Evolutionary conservation across 2,113 vertebrate species (phyloP).

Genomic region (Xiphophorus couchianus): DNA sequence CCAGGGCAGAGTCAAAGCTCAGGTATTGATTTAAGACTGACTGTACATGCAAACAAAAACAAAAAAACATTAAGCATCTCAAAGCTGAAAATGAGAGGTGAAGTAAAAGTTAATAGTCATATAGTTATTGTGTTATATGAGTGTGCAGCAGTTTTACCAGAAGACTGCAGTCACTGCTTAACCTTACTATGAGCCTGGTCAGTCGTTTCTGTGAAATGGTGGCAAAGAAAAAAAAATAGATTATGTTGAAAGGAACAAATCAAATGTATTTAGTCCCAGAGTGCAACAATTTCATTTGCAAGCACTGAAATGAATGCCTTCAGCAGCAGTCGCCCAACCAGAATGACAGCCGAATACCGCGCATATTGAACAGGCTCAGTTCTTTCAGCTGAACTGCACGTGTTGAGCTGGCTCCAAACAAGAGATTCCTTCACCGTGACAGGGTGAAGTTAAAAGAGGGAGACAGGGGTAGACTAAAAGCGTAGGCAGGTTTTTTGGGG

Average conservation of each 20-base stretch:
- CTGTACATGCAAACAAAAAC: too few species aligned
- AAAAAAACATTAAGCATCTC: not conserved
- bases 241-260: constrained; percentile 20
- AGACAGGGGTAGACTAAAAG: constrained; percentile 19
- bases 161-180: constrained; percentile 23
- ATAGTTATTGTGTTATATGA: constrained; percentile 28
- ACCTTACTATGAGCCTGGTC: not conserved
- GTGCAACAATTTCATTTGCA: constrained; percentile 28
- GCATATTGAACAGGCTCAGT: constrained; percentile 23
- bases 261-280: constrained; percentile 5
- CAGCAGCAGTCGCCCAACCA: constrained; percentile 3
- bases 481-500: constrained; percentile 4
- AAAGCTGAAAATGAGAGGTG: not conserved
- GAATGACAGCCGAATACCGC: constrained; percentile 24
- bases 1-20: not conserved
- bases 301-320: constrained; percentile 6
- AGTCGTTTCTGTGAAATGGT: constrained; percentile 5
- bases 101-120: not conserved
- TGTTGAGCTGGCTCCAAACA: constrained; percentile 56
- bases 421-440: constrained; percentile 72
- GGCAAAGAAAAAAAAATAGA: not conserved
- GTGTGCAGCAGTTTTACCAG: constrained; percentile 26
- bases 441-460: constrained; percentile 46
- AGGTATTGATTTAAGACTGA: not conserved
- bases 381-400: constrained; percentile 68